Evolutionary conservation across 1,140 invertebrate genomes (phyloP).

Genomic region (Pemphigus obesinymphae): DNA sequence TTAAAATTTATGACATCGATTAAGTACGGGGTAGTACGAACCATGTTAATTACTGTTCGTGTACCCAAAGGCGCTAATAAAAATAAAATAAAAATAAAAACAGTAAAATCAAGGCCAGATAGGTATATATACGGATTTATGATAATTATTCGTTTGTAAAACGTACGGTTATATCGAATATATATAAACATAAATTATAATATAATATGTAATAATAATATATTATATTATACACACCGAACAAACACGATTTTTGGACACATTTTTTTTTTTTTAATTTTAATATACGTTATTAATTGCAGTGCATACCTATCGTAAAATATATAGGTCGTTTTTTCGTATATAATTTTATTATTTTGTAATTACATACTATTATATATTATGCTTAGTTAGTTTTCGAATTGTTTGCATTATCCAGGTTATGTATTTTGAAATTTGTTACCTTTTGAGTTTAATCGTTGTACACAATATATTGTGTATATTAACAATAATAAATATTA

Average conservation of each 20-base stretch:
- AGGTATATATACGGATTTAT: too few relatives aligned
- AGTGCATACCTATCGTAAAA: background rate
- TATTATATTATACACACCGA: background rate
- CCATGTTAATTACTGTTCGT: conserved; percentile 2
- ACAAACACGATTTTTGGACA: background rate
- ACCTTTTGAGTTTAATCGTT: too few relatives aligned
- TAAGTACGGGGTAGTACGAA: background rate
- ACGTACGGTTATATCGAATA: background rate
- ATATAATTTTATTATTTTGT: background rate
- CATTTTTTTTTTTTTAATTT: conserved; percentile 22
- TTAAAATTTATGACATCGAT: conserved; percentile 8
- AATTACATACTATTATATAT: too few relatives aligned
- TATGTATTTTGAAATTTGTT: too few relatives aligned
- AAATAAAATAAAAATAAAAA: background rate
- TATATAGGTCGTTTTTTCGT: background rate
- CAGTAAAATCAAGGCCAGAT: conserved; percentile 18
- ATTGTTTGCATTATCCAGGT: too few relatives aligned
- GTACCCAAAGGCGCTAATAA: conserved; percentile 19
- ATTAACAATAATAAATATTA: too few relatives aligned
- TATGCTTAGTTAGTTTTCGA: too few relatives aligned
- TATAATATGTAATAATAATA: background rate
- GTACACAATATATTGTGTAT: too few relatives aligned
- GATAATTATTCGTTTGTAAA: background rate
- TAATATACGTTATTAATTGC: background rate
- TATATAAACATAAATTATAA: background rate